Evolutionary conservation across 2,113 vertebrate genomes (phyloP).

Genomic region (Ahaetulla prasina): DNA sequence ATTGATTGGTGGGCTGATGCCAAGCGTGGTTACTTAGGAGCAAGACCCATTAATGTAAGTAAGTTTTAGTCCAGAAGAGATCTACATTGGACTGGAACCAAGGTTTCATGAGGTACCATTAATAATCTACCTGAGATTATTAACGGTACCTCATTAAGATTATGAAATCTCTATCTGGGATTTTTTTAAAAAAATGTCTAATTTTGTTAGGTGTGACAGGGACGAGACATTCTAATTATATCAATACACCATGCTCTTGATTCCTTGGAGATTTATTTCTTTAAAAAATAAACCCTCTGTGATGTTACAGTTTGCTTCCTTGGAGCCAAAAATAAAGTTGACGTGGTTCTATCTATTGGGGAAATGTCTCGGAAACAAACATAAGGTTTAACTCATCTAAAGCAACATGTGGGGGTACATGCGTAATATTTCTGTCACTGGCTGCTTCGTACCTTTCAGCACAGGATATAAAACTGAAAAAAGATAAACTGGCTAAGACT

Average conservation of each 20-base stretch:
- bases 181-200: background rate
- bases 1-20: background rate
- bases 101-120: background rate
- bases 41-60: background rate
- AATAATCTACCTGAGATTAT: background rate
- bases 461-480: background rate
- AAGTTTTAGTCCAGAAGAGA: background rate
- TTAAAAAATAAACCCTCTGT: background rate
- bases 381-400: conserved; percentile 12
- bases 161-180: background rate
- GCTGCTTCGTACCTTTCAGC: background rate
- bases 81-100: background rate
- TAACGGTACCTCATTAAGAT: no score
- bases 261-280: background rate
- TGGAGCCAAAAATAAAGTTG: conserved; percentile 17
- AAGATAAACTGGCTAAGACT: conserved; percentile 10
- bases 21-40: background rate
- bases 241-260: background rate
- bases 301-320: conserved; percentile 5
- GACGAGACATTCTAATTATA: background rate
- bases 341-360: conserved; percentile 1
- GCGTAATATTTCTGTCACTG: conserved; percentile 3
- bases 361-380: background rate
- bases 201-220: background rate
- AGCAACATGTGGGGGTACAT: background rate